Conservation (phyloP, 2,113 vertebrate species). For the Nestor notabilis region DNA sequence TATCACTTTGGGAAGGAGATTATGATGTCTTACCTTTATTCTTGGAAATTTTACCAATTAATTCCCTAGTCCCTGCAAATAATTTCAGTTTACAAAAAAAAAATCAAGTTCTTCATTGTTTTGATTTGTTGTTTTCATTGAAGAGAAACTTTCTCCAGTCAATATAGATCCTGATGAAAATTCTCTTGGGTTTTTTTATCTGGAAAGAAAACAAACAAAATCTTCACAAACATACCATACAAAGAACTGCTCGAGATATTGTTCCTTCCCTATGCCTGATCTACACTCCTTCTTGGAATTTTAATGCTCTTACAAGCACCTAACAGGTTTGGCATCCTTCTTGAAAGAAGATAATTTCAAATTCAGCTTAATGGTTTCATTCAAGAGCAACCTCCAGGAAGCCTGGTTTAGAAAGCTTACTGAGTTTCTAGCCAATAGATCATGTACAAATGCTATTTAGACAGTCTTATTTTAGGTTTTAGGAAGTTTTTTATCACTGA, state of each 20-base stretch:
- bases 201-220: not conserved
- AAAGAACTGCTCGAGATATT: not conserved
- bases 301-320: not conserved
- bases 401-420: not conserved
- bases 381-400: not conserved
- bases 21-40: not conserved
- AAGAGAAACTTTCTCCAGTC: not conserved
- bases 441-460: not conserved
- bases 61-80: not conserved
- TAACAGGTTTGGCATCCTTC: not conserved
- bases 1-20: not conserved
- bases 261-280: not conserved
- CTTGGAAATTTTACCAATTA: not conserved
- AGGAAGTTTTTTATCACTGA: not conserved
- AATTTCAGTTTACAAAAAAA: not conserved
- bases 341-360: not conserved
- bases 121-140: not conserved
- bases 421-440: not conserved
- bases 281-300: not conserved
- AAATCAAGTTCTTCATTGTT: not conserved
- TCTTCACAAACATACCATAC: rapidly evolving
- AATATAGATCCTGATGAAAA: not conserved
- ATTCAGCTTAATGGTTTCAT: not conserved
- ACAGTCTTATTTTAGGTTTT: not conserved
- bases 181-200: not conserved